Percentiles rank a stretch among this genome's conserved stretches.
Evolutionary conservation across 35 echinoderm and acorn worm genomes (phyloP).

Genomic region (Stichopus chloronotus): DNA sequence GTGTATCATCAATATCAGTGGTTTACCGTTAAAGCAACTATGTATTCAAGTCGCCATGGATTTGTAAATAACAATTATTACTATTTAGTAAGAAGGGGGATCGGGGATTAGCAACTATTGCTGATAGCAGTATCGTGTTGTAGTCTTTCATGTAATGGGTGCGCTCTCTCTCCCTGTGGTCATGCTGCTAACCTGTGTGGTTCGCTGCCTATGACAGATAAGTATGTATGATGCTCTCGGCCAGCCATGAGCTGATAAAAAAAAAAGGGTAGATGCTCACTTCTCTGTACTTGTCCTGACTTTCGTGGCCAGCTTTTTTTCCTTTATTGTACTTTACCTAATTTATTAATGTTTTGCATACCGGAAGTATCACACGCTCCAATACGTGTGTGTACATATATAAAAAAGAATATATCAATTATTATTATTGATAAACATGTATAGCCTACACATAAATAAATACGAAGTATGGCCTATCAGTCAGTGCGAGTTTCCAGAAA

Average conservation of each 20-base stretch:
- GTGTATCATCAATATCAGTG: too few relatives aligned
- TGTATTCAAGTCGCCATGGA: too few relatives aligned
- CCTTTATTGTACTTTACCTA: background rate
- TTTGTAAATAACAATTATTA: too few relatives aligned
- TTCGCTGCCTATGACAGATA: conserved; percentile 27
- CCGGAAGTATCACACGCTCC: too few relatives aligned
- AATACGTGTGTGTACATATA: too few relatives aligned
- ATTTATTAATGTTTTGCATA: background rate
- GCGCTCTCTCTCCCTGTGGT: background rate
- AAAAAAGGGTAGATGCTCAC: background rate
- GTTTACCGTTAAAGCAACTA: too few relatives aligned
- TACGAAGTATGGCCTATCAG: conserved; percentile 19
- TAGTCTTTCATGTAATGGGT: conserved; percentile 11
- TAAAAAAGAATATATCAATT: too few relatives aligned
- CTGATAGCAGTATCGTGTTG: background rate
- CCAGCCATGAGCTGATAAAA: conserved; percentile 13
- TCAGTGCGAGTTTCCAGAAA: background rate
- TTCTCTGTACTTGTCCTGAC: conserved; percentile 37
- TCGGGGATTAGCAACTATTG: too few relatives aligned
- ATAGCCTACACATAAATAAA: conserved; percentile 1
- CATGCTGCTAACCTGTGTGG: background rate
- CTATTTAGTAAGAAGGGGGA: too few relatives aligned
- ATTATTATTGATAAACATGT: background rate
- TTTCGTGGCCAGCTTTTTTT: background rate
- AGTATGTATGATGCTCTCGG: conserved; percentile 40